Conservation (phyloP, 2,113 vertebrate species). For the Lanius ludovicianus region DNA sequence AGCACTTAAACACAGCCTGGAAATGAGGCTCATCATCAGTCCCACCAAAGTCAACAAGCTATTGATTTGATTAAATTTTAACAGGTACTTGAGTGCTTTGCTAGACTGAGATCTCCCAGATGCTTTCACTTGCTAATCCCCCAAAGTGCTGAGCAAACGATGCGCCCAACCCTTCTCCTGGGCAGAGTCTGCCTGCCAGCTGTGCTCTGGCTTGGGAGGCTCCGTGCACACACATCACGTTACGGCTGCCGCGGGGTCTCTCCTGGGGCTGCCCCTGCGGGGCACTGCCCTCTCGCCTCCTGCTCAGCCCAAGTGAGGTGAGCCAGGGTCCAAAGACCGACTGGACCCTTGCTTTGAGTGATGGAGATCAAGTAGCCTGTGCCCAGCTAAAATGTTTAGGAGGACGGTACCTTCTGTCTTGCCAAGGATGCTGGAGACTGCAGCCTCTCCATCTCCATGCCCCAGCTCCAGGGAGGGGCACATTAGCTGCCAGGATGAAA, state of each 20-base stretch:
- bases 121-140: not conserved
- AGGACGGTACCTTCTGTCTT: not conserved
- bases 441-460: not conserved
- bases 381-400: not conserved
- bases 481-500: not conserved
- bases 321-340: not conserved
- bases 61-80: slow-evolving; percentile 32
- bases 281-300: not conserved
- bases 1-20: not conserved
- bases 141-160: not conserved
- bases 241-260: not conserved
- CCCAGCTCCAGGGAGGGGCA: not conserved
- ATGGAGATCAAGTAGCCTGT: not conserved
- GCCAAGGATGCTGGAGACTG: not conserved
- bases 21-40: not conserved
- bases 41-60: not conserved
- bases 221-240: accelerated
- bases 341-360: not conserved
- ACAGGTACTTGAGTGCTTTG: not conserved
- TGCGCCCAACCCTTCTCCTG: not conserved
- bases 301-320: not conserved
- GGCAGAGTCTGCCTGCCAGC: not conserved
- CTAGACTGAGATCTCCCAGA: not conserved
- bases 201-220: not conserved
- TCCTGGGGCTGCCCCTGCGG: accelerated